Evolutionary conservation across 2,888 invertebrate species (phyloP), one percentile per base, ranked within the genome.

Genomic region (Drosophila engyochracea): DNA sequence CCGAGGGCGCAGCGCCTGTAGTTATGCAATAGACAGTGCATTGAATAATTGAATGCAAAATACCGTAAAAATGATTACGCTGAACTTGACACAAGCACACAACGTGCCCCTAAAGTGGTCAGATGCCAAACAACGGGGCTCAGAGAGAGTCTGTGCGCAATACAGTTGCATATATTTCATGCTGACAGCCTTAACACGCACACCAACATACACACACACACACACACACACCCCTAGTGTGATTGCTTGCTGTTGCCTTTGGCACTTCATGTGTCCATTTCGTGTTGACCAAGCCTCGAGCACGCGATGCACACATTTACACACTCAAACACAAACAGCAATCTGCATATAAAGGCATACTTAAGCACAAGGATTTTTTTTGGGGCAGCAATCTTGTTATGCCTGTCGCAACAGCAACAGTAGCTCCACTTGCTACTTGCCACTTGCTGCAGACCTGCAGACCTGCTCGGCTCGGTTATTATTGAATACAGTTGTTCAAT

Each of bases 401-500:
- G 31, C 44, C 41, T 44, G 44, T 22, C 28, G 22, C 55, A 44
- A 16, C 33, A 55, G 51, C 30, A 61, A 44, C 41, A 68, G 39
- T 51, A 52, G 52, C 59, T 22, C 16, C 52, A 61, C 61, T 77
- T 64, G 33, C 35, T 1, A 35, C 14, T 35, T 4, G 53, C 63
- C 54, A 47, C 16, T 47, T 25, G 47, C 47, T 25, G 22, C 35
- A 39, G 37, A 30, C 33, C 14, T 28, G 39, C 28, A 28, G 28
- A 28, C 28, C 28, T 28, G 28, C n/a, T n/a, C 60, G 67, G 63
- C 49, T 54, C 33, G 52, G 22, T 64, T 39, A 51, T 47, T 74
- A 78, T 83, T 85, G 72, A 81, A 83, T 81, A 66, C 67, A 69
- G 67, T 85, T 78, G 72, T 78, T 70, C 51, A 51, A 70, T 66